Evolutionary conservation across 2,888 invertebrate species (phyloP), one percentile per base, ranked within the genome.

Genomic region (Acleris sparsana): DNA sequence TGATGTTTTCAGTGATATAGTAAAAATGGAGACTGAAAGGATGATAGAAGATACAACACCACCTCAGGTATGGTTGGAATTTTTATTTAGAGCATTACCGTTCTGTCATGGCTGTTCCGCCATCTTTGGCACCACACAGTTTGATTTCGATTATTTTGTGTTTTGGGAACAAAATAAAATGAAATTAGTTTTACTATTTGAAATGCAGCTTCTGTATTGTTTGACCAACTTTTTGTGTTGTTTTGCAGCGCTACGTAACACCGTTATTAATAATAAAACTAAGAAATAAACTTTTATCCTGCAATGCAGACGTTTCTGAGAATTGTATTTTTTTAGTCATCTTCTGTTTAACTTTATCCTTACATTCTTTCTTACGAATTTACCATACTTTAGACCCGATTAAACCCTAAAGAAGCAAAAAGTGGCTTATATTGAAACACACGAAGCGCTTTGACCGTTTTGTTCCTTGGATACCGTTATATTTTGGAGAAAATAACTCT

Each of bases 1-100:
- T 90, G 80, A 91, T 92, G 93, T 88, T 86, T 85, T 86, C 89
- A 83, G 89, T 91, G 91, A 89, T 88, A 95, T 96, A 95, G 94
- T 95, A 93, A 96, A 96, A 95, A 97, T 97, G 97, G 97, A 97
- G 95, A 97, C 96, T 93, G 97, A 97, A 94, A 96, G 96, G 94
- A 95, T 96, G 92, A 95, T 96, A 93, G 97, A 97, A 93, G 97
- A 97, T 71, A 87, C 88, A 71, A 85, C 88, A 81, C 87, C 89
- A 75, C 89, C 89, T 68, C 91, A 92, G 92, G 92, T 92, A 86
- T 69, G 73, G 51, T 68, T 69, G 64, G 67, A 78, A 87, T 70
- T 76, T 76, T 77, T 66, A 91, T 86, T 78, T 90, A 77, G 92
- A 83, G 77, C 90, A 89, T 72, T 74, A 77, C 77, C 81, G 74